Evolutionary conservation across 1,140 invertebrate species (phyloP).

Genomic region (Lucilia sericata): DNA sequence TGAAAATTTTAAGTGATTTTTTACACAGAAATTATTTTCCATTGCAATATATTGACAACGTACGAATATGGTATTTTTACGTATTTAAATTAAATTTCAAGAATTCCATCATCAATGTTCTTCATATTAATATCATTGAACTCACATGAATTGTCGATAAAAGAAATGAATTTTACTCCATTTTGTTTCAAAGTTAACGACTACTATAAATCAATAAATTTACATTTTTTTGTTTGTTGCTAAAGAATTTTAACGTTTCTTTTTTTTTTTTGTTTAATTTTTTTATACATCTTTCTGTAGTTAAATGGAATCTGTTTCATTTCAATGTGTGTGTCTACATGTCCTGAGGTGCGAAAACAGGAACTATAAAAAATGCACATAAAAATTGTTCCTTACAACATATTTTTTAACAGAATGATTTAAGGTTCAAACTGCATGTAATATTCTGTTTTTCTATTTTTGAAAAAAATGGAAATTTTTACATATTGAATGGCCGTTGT

Average conservation of each 20-base stretch:
- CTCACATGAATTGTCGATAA: background rate
- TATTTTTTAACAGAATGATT: constrained; percentile 17
- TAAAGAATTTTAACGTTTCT: background rate
- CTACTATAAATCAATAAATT: constrained; percentile 1
- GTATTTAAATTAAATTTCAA: no score
- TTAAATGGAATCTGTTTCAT: background rate
- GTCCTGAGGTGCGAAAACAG: background rate
- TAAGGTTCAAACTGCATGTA: background rate
- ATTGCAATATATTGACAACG: no score
- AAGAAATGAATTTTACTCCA: background rate
- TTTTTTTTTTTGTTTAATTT: background rate
- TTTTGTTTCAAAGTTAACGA: background rate
- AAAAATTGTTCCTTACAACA: background rate
- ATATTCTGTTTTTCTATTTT: background rate
- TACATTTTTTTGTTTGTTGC: background rate
- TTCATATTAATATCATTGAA: constrained; percentile 2
- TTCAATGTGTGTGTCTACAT: background rate
- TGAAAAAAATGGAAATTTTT: no score
- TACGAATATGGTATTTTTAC: no score
- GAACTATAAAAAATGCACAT: background rate
- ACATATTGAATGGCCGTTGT: no score
- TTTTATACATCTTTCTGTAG: background rate
- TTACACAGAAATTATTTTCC: no score
- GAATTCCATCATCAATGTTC: background rate
- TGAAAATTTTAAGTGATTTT: no score